These are phyloP conservation scores for Alviniconcha marisindica DNA, from an alignment of 1,140 invertebrate genomes.

Conservation along the genomic window DNA sequence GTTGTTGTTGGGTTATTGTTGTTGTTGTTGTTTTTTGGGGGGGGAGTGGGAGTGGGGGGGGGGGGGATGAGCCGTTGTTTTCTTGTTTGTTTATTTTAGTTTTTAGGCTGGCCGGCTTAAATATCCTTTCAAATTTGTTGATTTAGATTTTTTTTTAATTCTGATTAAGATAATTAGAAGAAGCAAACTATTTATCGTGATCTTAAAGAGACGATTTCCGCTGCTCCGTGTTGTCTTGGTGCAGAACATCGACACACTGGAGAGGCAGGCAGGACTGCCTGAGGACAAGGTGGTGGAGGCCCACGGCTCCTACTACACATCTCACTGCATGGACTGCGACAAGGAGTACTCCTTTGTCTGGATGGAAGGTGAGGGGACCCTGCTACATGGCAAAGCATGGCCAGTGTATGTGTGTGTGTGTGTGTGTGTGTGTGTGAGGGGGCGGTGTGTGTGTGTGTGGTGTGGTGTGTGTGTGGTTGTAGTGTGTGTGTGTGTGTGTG, in stretches of 20 bases:
- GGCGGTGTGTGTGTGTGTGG: not conserved
- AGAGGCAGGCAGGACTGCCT: slow-evolving; percentile 90
- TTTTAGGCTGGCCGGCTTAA: too few relatives aligned
- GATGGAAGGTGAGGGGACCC: slow-evolving; percentile 82
- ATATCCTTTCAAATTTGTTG: too few relatives aligned
- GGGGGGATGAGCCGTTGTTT: too few relatives aligned
- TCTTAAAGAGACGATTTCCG: too few relatives aligned
- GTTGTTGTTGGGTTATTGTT: too few relatives aligned
- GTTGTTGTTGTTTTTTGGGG: too few relatives aligned
- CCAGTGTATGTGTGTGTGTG: not conserved
- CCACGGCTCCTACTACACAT: slow-evolving; percentile 94
- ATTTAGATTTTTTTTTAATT: too few relatives aligned
- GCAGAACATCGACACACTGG: slow-evolving; percentile 96
- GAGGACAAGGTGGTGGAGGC: slow-evolving; percentile 93
- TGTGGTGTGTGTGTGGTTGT: not conserved
- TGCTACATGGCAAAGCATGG: not conserved
- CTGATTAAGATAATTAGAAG: too few relatives aligned
- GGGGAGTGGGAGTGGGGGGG: too few relatives aligned
- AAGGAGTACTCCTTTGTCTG: slow-evolving; percentile 87
- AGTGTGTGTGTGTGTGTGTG: too few relatives aligned
- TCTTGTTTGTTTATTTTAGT: too few relatives aligned
- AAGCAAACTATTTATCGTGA: too few relatives aligned
- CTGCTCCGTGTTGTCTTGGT: slow-evolving; percentile 6
- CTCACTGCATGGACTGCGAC: slow-evolving; percentile 89
- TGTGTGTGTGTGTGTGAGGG: not conserved